These are phyloP conservation scores for Rhopalosiphum maidis DNA, from an alignment of 1,140 invertebrate genomes.

Conservation along the genomic window DNA sequence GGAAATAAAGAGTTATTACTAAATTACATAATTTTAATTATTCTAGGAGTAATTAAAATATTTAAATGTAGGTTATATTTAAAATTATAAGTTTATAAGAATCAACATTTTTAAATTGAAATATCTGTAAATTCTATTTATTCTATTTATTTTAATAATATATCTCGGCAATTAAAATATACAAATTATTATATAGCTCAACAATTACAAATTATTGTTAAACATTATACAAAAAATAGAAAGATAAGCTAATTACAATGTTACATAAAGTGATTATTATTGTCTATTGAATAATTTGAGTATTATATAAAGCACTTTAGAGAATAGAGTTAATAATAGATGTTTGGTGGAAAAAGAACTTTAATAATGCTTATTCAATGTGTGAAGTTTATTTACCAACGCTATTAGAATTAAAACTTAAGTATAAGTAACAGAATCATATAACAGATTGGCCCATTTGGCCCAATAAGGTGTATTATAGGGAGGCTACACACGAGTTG, in stretches of 20 bases:
- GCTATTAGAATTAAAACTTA: not conserved
- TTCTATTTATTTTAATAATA: not conserved
- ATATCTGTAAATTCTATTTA: not conserved
- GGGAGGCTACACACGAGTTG: too few relatives aligned
- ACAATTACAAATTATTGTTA: not conserved
- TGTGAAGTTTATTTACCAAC: not conserved
- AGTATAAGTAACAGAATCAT: not conserved
- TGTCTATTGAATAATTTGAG: not conserved
- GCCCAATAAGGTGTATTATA: not conserved
- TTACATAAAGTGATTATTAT: not conserved
- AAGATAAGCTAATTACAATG: not conserved
- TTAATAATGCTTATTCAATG: not conserved
- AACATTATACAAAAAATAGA: not conserved
- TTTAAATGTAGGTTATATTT: not conserved
- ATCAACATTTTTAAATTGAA: not conserved
- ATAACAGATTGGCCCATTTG: not conserved
- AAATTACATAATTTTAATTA: slow-evolving; percentile 21
- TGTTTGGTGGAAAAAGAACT: not conserved
- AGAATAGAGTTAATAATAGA: not conserved
- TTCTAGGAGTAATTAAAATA: not conserved
- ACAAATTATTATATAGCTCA: not conserved
- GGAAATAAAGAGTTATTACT: not conserved
- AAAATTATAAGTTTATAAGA: not conserved
- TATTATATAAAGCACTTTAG: not conserved
- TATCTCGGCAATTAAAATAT: not conserved